Percentiles rank a stretch among this genome's conserved stretches.
These are phyloP conservation scores for Leucopsar rothschildi DNA, from an alignment of 2,113 vertebrate species.

Conservation along the genomic window DNA sequence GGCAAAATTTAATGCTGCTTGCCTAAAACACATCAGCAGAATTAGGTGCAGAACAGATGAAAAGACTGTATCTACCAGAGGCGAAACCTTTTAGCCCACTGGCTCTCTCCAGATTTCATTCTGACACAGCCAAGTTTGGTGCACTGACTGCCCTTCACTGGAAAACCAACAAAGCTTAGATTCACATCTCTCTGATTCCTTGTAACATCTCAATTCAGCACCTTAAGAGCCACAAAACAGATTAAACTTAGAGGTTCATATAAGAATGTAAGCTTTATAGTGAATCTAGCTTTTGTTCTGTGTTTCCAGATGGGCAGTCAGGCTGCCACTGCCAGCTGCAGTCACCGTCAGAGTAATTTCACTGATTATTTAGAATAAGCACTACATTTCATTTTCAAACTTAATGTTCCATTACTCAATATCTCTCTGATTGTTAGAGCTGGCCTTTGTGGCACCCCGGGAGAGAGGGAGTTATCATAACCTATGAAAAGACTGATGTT, in stretches of 20 bases:
- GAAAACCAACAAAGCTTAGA: neutral
- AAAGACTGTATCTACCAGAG: neutral
- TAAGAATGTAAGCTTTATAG: neutral
- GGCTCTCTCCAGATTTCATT: neutral
- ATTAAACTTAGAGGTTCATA: neutral
- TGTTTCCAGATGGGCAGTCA: neutral
- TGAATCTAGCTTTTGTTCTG: neutral
- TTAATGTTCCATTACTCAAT: neutral
- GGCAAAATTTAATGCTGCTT: neutral
- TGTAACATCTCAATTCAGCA: neutral
- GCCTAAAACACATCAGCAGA: neutral
- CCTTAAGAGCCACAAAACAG: neutral
- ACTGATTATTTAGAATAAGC: neutral
- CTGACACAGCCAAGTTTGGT: neutral
- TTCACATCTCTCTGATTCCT: neutral
- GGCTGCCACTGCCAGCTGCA: neutral
- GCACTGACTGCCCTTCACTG: neutral
- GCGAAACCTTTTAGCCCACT: rapidly evolving
- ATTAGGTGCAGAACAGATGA: neutral
- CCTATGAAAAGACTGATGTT: neutral
- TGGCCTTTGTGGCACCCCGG: neutral
- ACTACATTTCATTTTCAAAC: neutral
- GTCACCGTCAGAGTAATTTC: neutral
- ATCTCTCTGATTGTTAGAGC: neutral
- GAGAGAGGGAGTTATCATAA: neutral